A percentile compares a stretch with the other conserved stretches of the same genome.
These are phyloP conservation scores for Tachuris rubrigastra DNA, from an alignment of 2,113 vertebrate genomes.

Conservation along the genomic window DNA sequence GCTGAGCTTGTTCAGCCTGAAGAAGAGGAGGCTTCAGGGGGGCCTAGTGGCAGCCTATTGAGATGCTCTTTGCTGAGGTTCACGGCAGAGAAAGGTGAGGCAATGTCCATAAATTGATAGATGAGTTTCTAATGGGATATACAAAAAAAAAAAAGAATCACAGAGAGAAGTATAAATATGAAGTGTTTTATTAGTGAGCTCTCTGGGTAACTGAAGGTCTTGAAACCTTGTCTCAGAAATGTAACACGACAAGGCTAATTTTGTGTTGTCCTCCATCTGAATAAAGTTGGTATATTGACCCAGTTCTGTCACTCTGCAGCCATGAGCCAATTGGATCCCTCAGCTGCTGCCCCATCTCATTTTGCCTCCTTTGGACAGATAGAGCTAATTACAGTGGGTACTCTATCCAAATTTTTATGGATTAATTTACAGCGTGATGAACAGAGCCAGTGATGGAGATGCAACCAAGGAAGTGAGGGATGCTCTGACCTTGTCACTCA, in stretches of 20 bases:
- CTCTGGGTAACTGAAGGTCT: background rate
- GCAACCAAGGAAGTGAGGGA: constrained; percentile 36
- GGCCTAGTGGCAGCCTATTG: background rate
- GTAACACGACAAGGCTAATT: background rate
- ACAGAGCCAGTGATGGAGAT: constrained; percentile 44
- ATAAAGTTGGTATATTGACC: constrained; percentile 22
- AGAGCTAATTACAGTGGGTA: constrained; percentile 62
- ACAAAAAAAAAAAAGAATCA: background rate
- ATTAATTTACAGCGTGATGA: constrained; percentile 70
- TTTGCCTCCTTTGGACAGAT: constrained; percentile 37
- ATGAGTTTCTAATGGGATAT: background rate
- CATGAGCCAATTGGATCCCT: background rate
- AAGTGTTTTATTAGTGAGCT: background rate
- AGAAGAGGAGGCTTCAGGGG: background rate
- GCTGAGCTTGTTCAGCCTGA: background rate
- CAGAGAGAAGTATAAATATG: background rate
- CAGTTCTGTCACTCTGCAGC: constrained; percentile 48
- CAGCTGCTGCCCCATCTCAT: constrained; percentile 10
- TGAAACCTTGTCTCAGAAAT: background rate
- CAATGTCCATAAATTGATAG: background rate
- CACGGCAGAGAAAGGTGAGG: background rate
- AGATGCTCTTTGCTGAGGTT: background rate
- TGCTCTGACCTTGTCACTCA: constrained; percentile 72
- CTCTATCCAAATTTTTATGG: constrained; percentile 54
- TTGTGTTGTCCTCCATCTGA: background rate